Conservation (phyloP, 2,113 vertebrate genomes). For the Elephas maximus region DNA sequence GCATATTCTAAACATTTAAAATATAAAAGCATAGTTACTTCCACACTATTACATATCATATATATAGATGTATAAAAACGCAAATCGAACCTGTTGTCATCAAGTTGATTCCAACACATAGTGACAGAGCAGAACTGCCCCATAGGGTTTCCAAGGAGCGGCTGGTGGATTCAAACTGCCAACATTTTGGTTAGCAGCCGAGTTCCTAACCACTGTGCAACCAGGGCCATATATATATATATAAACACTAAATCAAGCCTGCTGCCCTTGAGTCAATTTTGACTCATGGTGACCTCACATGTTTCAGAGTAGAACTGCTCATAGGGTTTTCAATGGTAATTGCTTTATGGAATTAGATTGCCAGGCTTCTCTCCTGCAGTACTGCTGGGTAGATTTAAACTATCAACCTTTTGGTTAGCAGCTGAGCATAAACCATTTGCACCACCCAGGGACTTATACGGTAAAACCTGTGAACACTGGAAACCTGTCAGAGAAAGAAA, state of each 20-base stretch:
- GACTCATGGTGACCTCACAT: neutral
- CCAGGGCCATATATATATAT: neutral
- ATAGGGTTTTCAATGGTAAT: neutral
- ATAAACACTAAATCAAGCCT: neutral
- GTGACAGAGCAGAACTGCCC: neutral
- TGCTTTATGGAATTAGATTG: neutral
- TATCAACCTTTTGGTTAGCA: neutral
- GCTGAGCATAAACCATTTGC: neutral
- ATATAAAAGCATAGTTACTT: neutral
- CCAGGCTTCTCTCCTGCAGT: neutral
- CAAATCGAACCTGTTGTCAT: too few relatives aligned
- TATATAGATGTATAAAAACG: neutral
- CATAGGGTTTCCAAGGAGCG: neutral
- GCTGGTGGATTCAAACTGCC: too few relatives aligned
- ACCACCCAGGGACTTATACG: neutral
- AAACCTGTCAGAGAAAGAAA: neutral
- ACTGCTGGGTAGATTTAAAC: neutral
- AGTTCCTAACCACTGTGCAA: too few relatives aligned
- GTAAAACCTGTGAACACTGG: neutral
- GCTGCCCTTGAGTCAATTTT: neutral
- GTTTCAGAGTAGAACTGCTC: neutral
- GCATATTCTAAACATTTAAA: slow-evolving; percentile 50
- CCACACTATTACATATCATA: slow-evolving; percentile 4
- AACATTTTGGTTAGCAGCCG: too few relatives aligned
- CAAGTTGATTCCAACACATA: too few relatives aligned